Evolutionary conservation across 2,113 vertebrate genomes (phyloP), one percentile per base, ranked within the genome.

Genomic region (Pelmatolapia mariae): DNA sequence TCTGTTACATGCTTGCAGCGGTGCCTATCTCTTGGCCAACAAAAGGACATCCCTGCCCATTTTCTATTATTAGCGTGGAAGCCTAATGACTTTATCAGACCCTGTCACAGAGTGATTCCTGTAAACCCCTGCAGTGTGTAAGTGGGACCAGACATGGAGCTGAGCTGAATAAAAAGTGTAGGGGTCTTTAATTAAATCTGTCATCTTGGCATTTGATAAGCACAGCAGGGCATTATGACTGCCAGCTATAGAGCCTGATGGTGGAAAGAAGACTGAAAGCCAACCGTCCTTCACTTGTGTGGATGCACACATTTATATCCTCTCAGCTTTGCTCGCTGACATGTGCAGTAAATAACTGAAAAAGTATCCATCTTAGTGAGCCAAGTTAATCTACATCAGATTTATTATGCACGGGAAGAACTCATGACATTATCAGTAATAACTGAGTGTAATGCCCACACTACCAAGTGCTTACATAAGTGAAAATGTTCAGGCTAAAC

Each of bases 121-220:
- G 61, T 85, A 91, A 91, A 82, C 86, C 92, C 81, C 84, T 40
- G 89, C 80, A 82, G 89, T 86, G 89, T 84, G 63, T 71, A 84
- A 80, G 80, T 87, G 10, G 57, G 85, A 88, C 84, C 80, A 86
- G 86, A 90, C 86, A 36, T 57, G n/a, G 88, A 87, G 90, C 87
- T 1, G 33, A 56, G 71, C 87, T 85, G 89, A 91, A 92, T 84
- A 80, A 90, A 83, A 85, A 89, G 71, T 52, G 78, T 81, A 76
- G 80, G 83, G 90, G 87, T 90, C 87, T 94, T 93, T 95, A 95
- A 96, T 95, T 96, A 95, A 96, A 95, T 94, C 90, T 92, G 89
- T 90, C 92, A 89, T 94, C 83, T 87, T 91, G 90, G 93, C 88
- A 92, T 95, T 94, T 94, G 92, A 95, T 94, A 93, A 94, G 91